phyloP scores from a whole-genome alignment of 2,888 invertebrate species.

The Dasypolia templi region DNA sequence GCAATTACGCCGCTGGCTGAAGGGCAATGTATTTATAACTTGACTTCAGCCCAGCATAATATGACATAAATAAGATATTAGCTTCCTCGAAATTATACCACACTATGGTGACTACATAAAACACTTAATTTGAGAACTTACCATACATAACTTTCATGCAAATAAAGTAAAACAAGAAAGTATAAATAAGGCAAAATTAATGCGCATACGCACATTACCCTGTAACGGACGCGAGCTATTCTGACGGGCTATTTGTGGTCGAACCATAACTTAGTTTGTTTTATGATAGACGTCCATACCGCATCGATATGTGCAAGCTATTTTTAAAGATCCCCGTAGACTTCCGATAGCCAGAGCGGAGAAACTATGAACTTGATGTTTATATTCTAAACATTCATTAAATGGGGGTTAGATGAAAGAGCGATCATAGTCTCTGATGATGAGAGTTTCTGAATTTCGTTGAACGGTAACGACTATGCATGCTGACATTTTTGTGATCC shows the following conservation, averaged over 20 bases:
- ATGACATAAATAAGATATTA: too few species aligned
- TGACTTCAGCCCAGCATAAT: background rate
- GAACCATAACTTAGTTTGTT: conserved; percentile 60
- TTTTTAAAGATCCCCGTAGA: conserved; percentile 57
- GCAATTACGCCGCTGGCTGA: too few species aligned
- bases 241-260: conserved; percentile 55
- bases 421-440: conserved; percentile 14
- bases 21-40: background rate
- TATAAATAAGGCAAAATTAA: conserved; percentile 40
- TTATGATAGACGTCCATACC: conserved; percentile 60
- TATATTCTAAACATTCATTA: conserved; percentile 42
- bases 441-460: too few species aligned
- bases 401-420: conserved; percentile 51
- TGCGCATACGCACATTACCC: conserved; percentile 51
- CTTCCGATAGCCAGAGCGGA: conserved; percentile 48
- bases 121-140: background rate
- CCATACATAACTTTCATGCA: background rate
- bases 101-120: background rate
- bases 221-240: conserved; percentile 55
- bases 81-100: too few species aligned
- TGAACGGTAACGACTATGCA: background rate
- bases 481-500: conserved; percentile 6
- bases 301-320: conserved; percentile 50
- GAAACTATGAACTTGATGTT: conserved; percentile 56
- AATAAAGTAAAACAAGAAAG: conserved; percentile 13